Evolutionary conservation across 2,888 invertebrate species (phyloP), one percentile per base, ranked within the genome.

Genomic region (Ophioninae sp.): DNA sequence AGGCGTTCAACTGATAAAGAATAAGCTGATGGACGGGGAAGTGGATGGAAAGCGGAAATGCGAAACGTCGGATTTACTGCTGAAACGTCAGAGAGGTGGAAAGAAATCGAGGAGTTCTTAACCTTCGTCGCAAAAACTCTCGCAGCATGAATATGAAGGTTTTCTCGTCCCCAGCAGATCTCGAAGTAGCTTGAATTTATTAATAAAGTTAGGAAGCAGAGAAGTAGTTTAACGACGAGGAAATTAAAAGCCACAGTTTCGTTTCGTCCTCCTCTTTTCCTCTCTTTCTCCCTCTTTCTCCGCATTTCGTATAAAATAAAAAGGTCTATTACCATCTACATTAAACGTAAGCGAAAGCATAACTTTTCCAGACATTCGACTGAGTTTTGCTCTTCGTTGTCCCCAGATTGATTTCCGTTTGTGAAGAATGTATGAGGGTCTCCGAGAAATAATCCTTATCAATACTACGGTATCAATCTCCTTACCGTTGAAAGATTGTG

Each of bases 121-220:
- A 51, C 69, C 63, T 39, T 68, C 69, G 23, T 37, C 41, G 44
- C 41, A 61, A 73, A 39, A 72, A 67, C 65, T 68, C 41, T 65
- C 51, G 64, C 65, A 74, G 74, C 86, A 86, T 88, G 85, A 85
- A 88, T 88, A 88, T 87, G 86, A 85, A 84, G 64, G 82, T 84
- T 81, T 73, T 63, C 83, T 88, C 86, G 86, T 51, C 6, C 63
- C 64, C 86, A 86, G 86, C 76, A 81, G 77, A 69, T 75, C 69
- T 64, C 83, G 74, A 63, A 75, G 81, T 81, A 83, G 82, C 76
- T 51, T 76, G 79, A 86, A 87, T 86, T 87, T 87, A 87, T 87
- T 87, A 88, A 88, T 86, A 86, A 87, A 74, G 82, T 85, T 81
- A 79, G 75, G 59, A 81, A 44, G 79, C 69, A 65, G 71, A 78